These are phyloP conservation scores for Sebastes schlegelii DNA, from an alignment of 2,113 vertebrate species.

Conservation along the genomic window DNA sequence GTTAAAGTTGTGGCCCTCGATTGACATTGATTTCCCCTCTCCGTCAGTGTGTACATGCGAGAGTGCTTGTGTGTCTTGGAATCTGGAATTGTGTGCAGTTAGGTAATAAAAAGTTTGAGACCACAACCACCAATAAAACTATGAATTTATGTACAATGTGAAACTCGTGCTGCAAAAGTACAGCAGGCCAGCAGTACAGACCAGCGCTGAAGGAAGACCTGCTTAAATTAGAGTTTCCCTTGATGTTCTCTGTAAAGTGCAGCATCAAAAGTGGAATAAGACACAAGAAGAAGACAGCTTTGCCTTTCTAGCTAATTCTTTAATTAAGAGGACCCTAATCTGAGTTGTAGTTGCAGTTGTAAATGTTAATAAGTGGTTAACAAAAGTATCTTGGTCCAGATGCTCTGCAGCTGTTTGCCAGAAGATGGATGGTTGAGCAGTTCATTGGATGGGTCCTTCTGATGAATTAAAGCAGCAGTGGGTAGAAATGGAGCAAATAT, in stretches of 20 bases:
- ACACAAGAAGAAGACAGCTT: not conserved
- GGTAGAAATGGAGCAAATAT: too few relatives aligned
- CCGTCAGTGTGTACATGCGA: not conserved
- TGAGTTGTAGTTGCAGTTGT: not conserved
- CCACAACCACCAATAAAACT: not conserved
- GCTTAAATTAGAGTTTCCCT: constrained; percentile 12
- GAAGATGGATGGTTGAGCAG: not conserved
- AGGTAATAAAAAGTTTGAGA: not conserved
- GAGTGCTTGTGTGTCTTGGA: not conserved
- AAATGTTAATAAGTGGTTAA: not conserved
- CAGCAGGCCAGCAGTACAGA: not conserved
- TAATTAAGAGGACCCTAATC: not conserved
- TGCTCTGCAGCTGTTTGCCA: not conserved
- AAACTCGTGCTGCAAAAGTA: not conserved
- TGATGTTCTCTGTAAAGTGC: constrained; percentile 4
- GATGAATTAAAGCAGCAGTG: too few relatives aligned
- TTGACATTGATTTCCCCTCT: constrained; percentile 31
- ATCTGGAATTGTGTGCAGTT: constrained; percentile 9
- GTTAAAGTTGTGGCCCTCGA: constrained; percentile 11
- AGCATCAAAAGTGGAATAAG: constrained; percentile 4
- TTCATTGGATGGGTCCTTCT: too few relatives aligned
- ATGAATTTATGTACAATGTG: not conserved
- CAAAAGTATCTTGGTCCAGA: not conserved
- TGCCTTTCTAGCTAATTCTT: not conserved
- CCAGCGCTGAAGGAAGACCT: not conserved